Conservation (phyloP, 1,140 invertebrate genomes). For the Drosophila pallidifrons region DNA sequence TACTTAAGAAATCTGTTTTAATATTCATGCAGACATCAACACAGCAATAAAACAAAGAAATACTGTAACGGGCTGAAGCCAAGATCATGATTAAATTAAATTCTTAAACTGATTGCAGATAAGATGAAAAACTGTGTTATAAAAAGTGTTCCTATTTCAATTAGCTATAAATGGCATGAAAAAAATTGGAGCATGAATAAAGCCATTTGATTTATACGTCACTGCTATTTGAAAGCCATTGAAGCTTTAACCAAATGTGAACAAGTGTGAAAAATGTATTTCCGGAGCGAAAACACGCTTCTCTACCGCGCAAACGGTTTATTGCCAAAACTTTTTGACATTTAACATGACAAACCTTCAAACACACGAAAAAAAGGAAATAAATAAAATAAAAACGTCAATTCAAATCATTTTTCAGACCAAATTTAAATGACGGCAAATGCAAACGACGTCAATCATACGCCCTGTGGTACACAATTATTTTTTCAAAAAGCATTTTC, state of each 20-base stretch:
- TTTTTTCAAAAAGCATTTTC: slow-evolving; percentile 52
- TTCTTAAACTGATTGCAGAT: background rate
- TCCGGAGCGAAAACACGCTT: background rate
- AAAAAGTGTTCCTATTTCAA: background rate
- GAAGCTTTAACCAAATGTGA: background rate
- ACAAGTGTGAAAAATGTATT: slow-evolving; percentile 26
- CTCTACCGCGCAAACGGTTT: slow-evolving; percentile 6
- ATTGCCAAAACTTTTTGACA: slow-evolving; percentile 51
- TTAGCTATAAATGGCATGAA: background rate
- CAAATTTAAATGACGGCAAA: slow-evolving; percentile 47
- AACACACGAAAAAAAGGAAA: slow-evolving; percentile 4
- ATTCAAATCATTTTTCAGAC: slow-evolving; percentile 47
- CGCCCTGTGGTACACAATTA: slow-evolving; percentile 48
- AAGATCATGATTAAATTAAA: background rate
- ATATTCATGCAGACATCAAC: background rate
- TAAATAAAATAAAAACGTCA: slow-evolving; percentile 26
- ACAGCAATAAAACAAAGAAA: background rate
- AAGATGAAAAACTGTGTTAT: background rate
- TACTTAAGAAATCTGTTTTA: background rate
- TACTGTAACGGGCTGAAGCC: background rate
- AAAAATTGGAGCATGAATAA: background rate
- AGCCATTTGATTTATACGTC: background rate
- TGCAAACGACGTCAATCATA: slow-evolving; percentile 59
- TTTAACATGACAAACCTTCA: slow-evolving; percentile 34
- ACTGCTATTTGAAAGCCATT: background rate